phyloP scores from a whole-genome alignment of 2,888 invertebrate genomes.

The Leuctra nigra region DNA sequence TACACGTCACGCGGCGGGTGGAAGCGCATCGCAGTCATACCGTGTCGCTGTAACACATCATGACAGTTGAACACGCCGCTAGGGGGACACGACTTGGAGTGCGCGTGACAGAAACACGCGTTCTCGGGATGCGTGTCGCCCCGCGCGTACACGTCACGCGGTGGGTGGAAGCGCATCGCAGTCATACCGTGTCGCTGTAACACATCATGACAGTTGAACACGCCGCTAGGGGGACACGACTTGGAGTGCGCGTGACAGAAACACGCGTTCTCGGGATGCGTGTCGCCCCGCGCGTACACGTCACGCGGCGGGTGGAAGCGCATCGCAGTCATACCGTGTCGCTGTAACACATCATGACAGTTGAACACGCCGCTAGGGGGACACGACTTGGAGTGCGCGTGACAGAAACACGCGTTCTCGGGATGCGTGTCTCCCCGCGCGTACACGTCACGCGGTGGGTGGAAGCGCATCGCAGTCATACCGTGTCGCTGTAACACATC shows the following conservation, averaged over 20 bases:
- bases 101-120: constrained; percentile 61
- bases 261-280: constrained; percentile 59
- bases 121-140: constrained; percentile 53
- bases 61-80: constrained; percentile 30
- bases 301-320: constrained; percentile 60
- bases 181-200: constrained; percentile 52
- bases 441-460: constrained; percentile 56
- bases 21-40: constrained; percentile 56
- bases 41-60: no score
- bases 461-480: constrained; percentile 57
- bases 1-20: constrained; percentile 56
- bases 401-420: constrained; percentile 65
- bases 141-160: constrained; percentile 55
- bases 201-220: no score
- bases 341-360: no score
- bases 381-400: constrained; percentile 43
- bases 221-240: constrained; percentile 33
- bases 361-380: constrained; percentile 30
- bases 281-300: constrained; percentile 53
- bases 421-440: constrained; percentile 51
- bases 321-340: constrained; percentile 49
- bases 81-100: constrained; percentile 38
- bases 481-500: no score
- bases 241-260: constrained; percentile 54
- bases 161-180: constrained; percentile 57